Evolutionary conservation across 2,113 vertebrate species (phyloP), one percentile per base, ranked within the genome.

Genomic region (Melanocharis versteri): DNA sequence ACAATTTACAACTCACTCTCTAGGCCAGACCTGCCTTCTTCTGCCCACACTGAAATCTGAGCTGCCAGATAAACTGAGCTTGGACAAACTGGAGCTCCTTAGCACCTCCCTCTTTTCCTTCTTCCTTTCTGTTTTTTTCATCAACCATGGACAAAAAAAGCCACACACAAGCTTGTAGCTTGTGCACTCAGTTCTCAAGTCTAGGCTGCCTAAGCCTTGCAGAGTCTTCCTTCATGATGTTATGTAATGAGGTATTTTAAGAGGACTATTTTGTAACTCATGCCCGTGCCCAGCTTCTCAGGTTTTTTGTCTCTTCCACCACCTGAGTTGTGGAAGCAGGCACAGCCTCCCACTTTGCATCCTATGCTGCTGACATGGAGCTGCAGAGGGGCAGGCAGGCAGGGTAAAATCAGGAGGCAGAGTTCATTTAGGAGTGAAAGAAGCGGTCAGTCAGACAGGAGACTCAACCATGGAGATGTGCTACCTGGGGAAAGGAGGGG

Each of bases 41-140:
- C 33, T 70, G 51, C 44, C 21, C 44, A 47, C 51, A 40, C 10
- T 47, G 69, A 87, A 78, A 91, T 87, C 69, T 79, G 11, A 87
- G 33, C 33, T 78, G 33, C 13, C 44, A 64, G 24, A 91, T 70
- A 68, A 91, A 10, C 23, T 54, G 33, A 64, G 24, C 9, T 44
- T 89, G 47, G 60, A 47, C 72, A 70, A 84, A 50, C 23, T 33
- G 13, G 22, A 86, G 23, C 33, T 91, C 30, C 60, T 62, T 33
- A 87, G 26, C 45, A 73, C 24, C 24, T 65, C 33, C 19, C 9
- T 77, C 40, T 50, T 84, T 56, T 71, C 6, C 13, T 51, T 69
- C 13, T 24, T 54, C 16, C 13, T 51, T 60, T 65, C 11, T 37
- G n/a, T 24, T 9, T 33, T 58, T 50, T 27, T 6, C 0, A 0